Evolutionary conservation across 2,797 vertebrate species (phyloP), one percentile per base, ranked within the genome.

Genomic region (Tragopan temminckii): DNA sequence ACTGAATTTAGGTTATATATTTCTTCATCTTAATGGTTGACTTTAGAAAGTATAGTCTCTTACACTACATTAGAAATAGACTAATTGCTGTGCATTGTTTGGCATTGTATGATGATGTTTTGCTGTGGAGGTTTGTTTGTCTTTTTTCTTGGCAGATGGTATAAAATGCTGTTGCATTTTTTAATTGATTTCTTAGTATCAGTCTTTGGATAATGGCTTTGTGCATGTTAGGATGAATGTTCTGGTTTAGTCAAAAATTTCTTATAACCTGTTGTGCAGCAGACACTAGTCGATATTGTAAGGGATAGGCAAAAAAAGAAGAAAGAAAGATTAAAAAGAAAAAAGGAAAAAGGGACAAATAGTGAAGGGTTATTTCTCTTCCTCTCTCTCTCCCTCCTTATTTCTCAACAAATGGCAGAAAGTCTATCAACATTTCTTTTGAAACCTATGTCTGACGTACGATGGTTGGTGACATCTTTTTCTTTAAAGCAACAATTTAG

Each of bases 41-140:
- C 50, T 80, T 74, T 59, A 64, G 25, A 80, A 11, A 25, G 7
- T 52, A 14, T 50, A 61, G 48, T 80, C 2, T 81, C 66, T 85
- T 80, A 20, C 40, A 83, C 55, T 40, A 10, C 57, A 35, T 89
- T 89, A 53, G 53, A 68, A 92, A 78, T 7, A 64, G 27, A 53
- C 27, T 57, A 23, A 16, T 18, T 63, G 25, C 35, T 64, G 0
- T 88, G 8, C n/a, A 85, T 87, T 55, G 48, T 43, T 85, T 92
- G 72, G 2, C 18, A 23, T 43, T 57, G 13, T 80, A n/a, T 6
- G 24, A 12, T 57, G 13, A 33, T 57, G 29, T 57, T 89, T 94
- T 93, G 31, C 36, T 36, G 0, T 64, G 61, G 8, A 5, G 1
- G 29, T 43, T 75, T 12, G n/a, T 12, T 8, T 4, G 0, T 0